Evolutionary conservation across 1,140 invertebrate species (phyloP).

Genomic region (Ectropis grisescens): DNA sequence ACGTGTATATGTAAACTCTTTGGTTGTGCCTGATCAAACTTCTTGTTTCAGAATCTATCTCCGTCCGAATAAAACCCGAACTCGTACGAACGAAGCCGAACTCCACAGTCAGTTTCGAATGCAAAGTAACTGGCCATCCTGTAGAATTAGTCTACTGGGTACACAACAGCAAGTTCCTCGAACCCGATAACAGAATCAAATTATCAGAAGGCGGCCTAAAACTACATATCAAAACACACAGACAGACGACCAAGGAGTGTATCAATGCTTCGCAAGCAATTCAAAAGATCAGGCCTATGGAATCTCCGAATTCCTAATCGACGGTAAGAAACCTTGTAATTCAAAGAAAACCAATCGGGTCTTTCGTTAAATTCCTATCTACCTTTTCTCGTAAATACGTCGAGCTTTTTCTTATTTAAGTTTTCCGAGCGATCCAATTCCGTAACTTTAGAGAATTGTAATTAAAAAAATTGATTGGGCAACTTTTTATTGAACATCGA

Average conservation of each 20-base stretch:
- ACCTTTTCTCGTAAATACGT: too few relatives aligned
- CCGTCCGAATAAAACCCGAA: constrained; percentile 80
- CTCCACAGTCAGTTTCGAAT: constrained; percentile 86
- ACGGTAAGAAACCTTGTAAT: constrained; percentile 75
- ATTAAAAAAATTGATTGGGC: constrained; percentile 16
- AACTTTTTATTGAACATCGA: constrained; percentile 10
- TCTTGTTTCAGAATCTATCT: constrained; percentile 74
- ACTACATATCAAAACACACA: constrained; percentile 78
- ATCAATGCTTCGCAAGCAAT: constrained; percentile 90
- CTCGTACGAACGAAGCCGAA: constrained; percentile 85
- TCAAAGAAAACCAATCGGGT: too few relatives aligned
- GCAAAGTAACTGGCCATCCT: constrained; percentile 88
- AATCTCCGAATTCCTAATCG: constrained; percentile 84
- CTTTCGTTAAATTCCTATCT: too few relatives aligned
- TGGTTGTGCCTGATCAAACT: too few relatives aligned
- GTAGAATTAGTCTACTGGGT: constrained; percentile 86
- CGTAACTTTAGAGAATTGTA: constrained; percentile 6
- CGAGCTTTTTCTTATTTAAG: too few relatives aligned
- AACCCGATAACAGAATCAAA: constrained; percentile 73
- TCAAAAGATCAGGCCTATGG: constrained; percentile 89
- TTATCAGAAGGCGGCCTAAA: constrained; percentile 67
- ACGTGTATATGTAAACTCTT: too few relatives aligned
- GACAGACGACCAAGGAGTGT: constrained; percentile 87
- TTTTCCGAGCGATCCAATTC: background rate
- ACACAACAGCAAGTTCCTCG: constrained; percentile 80